phyloP scores from a whole-genome alignment of 2,113 vertebrate species.

The Xyrauchen texanus region DNA sequence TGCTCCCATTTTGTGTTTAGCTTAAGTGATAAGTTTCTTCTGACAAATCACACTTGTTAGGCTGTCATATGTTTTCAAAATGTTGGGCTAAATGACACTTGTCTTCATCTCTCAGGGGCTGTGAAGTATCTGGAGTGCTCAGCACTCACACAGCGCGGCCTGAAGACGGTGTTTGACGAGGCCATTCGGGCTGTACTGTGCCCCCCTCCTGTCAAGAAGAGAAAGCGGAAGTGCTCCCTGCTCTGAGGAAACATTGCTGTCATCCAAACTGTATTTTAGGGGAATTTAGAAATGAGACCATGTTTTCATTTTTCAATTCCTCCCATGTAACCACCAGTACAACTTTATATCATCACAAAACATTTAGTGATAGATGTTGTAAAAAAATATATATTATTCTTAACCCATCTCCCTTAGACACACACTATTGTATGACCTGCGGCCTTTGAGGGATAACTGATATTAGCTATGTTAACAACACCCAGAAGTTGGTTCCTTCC shows the following conservation, averaged over 20 bases:
- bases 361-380: constrained; percentile 54
- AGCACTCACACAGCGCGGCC: constrained; percentile 93
- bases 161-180: constrained; percentile 98
- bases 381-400: constrained; percentile 38
- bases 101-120: constrained; percentile 74
- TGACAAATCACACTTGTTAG: too few relatives aligned
- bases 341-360: constrained; percentile 49
- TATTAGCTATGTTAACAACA: constrained; percentile 61
- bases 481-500: constrained; percentile 59
- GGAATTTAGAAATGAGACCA: constrained; percentile 5
- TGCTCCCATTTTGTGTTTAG: too few relatives aligned
- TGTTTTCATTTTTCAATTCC: constrained; percentile 54
- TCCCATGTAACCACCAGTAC: constrained; percentile 72
- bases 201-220: constrained; percentile 92
- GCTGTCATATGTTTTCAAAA: too few relatives aligned
- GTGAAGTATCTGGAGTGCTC: constrained; percentile 98
- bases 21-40: too few relatives aligned
- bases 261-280: constrained; percentile 69
- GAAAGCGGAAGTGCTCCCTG: constrained; percentile 86
- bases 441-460: constrained; percentile 62
- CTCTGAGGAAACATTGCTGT: constrained; percentile 75
- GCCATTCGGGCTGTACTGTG: constrained; percentile 97
- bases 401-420: constrained; percentile 42
- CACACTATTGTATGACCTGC: constrained; percentile 59
- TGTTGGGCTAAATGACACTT: not conserved